Evolutionary conservation across 2,797 vertebrate species (phyloP), one percentile per base, ranked within the genome.

Genomic region (Myoxocephalus aenaeus): DNA sequence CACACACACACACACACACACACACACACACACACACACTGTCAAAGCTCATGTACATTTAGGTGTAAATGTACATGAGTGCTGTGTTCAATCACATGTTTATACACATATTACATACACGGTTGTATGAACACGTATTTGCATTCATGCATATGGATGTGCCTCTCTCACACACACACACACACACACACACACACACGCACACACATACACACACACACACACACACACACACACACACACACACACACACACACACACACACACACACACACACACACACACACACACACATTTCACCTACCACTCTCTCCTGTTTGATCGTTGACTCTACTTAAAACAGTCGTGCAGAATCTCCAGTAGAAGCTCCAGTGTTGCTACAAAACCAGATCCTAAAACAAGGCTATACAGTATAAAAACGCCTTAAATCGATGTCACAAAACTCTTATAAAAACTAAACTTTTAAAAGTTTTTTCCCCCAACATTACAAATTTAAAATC

Each of bases 171-270:
- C 18, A 44, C 34, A 61, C 69, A 71, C 70, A 50, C 58, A 54
- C 54, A 63, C 18, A 44, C 34, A 61, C 65, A 71, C 46, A 50
- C 58, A 54, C 54, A 67, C 18, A 53, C 34, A 61, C 65, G 2
- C 25, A 27, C 25, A 27, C 25, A 27, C 25, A 27, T 27, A 61
- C 69, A 71, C 66, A 32, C 48, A 50, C 58, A 54, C 54, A 67
- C 20, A 53, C 36, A 62, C 69, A 72, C 70, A 51, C 34, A 61
- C 69, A 71, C 66, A 32, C n/a, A n/a, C n/a, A n/a, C n/a, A n/a
- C n/a, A 29, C 29, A 29, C 29, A 29, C 29, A 29, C 29, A 29
- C 29, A 29, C 29, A 29, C 29, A 29, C 29, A 29, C 29, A 29
- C 29, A 29, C 29, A 71, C 69, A 53, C 42, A 50, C 46, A 54